Evolutionary conservation across 1,140 invertebrate genomes (phyloP).

Genomic region (Drosophila parvula): DNA sequence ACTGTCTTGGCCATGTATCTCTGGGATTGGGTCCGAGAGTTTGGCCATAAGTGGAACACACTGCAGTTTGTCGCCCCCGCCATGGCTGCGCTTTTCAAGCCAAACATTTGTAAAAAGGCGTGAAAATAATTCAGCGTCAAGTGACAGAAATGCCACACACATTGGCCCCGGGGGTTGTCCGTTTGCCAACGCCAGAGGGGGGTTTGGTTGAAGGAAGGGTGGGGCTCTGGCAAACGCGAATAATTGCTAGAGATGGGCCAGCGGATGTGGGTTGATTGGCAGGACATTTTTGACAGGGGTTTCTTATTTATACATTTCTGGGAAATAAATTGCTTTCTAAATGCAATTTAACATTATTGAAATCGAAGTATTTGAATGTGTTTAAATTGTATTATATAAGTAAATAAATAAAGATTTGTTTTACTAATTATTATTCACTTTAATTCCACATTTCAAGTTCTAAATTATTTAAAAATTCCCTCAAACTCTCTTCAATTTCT

Average conservation of each 20-base stretch:
- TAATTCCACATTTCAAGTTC: neutral
- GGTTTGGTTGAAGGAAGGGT: neutral
- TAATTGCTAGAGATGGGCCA: slow-evolving; percentile 45
- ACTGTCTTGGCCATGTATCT: slow-evolving; percentile 16
- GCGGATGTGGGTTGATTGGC: neutral
- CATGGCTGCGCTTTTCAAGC: slow-evolving; percentile 70
- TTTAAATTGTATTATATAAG: too few species aligned
- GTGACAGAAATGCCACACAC: slow-evolving; percentile 83
- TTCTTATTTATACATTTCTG: neutral
- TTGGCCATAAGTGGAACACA: slow-evolving; percentile 77
- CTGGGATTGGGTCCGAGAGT: slow-evolving; percentile 52
- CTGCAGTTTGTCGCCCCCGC: slow-evolving; percentile 72
- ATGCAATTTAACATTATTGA: neutral
- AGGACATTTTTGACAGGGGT: neutral
- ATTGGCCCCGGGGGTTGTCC: slow-evolving; percentile 40
- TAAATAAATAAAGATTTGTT: neutral
- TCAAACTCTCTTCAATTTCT: neutral
- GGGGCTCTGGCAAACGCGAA: neutral
- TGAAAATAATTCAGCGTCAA: slow-evolving; percentile 83
- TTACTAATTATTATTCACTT: neutral
- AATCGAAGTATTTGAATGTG: too few species aligned
- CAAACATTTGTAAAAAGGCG: slow-evolving; percentile 83
- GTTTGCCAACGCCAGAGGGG: neutral
- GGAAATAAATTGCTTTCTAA: rapidly evolving
- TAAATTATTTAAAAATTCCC: neutral